Evolutionary conservation across 2,888 invertebrate species (phyloP), one percentile per base, ranked within the genome.

Genomic region (Tenthredo notha): DNA sequence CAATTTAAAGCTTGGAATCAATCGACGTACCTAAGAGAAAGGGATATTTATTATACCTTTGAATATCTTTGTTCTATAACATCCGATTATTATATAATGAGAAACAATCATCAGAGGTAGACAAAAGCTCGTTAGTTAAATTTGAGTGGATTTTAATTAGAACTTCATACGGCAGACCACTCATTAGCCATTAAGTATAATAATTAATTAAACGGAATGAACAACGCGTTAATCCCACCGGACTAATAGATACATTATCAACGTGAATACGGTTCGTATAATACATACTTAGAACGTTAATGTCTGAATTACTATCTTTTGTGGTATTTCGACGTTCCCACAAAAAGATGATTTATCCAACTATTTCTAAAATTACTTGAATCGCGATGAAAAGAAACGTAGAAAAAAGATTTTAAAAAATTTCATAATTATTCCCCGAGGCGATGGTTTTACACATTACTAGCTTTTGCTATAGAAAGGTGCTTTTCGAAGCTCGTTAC

Each of bases 71-170:
- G 29, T 29, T 1, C 1, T 18, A 3, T 5, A 2, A 70, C 9
- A 15, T 43, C n/a, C 9, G 75, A 25, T 0, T 2, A n/a, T 29
- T 7, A 37, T 10, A 54, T 1, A 3, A 29, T 18, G 29, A 33
- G 15, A 12, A 74, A 74, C 74, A 43, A 43, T 77, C 54, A 7
- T 77, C 50, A 54, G n/a, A 77, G 15, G 33, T 10, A 1, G 18
- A 25, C n/a, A 18, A 15, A 25, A 29, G 33, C 50, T 40, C 37
- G 25, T n/a, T 50, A 4, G 40, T 21, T 21, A 33, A 40, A 61
- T 33, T 37, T 61, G 61, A 61, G 58, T 80, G 61, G 80, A 80
- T 80, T 61, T 80, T 80, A 80, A 80, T 80, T 80, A 80, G 40
- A 80, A 80, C 40, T 80, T 61, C 80, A 6, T 40, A 80, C 61